Conservation (phyloP, 2,797 vertebrate genomes). For the Spinus pinus region DNA sequence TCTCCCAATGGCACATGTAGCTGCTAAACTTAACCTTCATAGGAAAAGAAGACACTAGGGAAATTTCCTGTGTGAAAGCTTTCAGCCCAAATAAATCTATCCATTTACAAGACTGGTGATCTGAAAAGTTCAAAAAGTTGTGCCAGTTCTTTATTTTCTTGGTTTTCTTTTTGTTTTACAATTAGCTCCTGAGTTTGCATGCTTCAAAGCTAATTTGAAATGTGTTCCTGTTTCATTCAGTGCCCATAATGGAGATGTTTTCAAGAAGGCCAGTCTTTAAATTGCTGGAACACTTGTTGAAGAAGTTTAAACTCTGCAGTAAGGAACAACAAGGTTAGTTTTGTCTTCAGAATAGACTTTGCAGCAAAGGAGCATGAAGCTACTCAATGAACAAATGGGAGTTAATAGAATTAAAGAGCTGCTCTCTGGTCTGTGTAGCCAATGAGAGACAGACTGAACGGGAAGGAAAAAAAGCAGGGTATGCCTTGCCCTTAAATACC, state of each 20-base stretch:
- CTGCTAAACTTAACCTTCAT: not conserved
- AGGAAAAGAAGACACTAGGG: not conserved
- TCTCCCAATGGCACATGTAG: not conserved
- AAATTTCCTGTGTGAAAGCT: not conserved
- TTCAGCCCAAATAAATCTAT: not conserved
- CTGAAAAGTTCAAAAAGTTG: not conserved
- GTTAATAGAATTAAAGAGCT: not conserved
- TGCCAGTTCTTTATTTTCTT: not conserved
- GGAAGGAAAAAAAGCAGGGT: not conserved
- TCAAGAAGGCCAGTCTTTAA: not conserved
- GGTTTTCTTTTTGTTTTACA: not conserved
- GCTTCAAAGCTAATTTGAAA: not conserved
- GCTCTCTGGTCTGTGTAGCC: not conserved
- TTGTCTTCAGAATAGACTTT: not conserved
- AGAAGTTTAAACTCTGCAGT: not conserved
- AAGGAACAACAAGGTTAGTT: not conserved
- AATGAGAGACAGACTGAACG: not conserved
- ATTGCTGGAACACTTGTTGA: not conserved
- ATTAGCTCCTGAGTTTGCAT: not conserved
- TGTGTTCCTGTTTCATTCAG: not conserved
- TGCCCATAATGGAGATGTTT: not conserved
- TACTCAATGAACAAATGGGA: not conserved
- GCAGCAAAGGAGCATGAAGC: not conserved
- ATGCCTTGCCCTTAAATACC: not conserved
- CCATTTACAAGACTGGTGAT: not conserved